Conservation (phyloP, 1,140 invertebrate species). For the Drosophila persimilis region DNA sequence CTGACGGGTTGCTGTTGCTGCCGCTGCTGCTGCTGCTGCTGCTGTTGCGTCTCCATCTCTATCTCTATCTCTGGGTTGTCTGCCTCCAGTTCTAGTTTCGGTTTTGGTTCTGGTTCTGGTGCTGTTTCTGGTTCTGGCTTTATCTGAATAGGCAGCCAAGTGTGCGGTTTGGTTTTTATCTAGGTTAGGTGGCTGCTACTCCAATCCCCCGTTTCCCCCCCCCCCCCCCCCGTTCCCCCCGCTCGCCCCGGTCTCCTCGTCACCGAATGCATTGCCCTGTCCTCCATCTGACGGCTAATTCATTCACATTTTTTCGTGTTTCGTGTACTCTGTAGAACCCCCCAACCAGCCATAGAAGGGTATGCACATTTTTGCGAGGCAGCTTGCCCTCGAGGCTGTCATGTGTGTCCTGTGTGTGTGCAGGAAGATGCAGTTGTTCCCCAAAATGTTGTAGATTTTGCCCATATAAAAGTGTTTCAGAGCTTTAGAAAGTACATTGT, state of each 20-base stretch:
- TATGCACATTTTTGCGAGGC: background rate
- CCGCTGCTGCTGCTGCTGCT: too few species aligned
- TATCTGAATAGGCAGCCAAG: conserved; percentile 69
- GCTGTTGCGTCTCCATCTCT: too few species aligned
- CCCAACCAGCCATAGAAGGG: background rate
- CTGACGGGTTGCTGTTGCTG: too few species aligned
- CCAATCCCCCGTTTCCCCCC: conserved; percentile 20
- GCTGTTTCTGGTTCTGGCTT: conserved; percentile 18
- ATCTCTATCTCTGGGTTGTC: background rate
- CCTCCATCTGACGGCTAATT: conserved; percentile 64
- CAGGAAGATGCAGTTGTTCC: too few species aligned
- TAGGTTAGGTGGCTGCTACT: conserved; percentile 55
- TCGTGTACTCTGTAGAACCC: conserved; percentile 14
- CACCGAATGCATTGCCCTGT: conserved; percentile 47
- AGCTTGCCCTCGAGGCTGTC: too few species aligned
- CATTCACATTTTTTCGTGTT: conserved; percentile 60
- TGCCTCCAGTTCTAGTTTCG: conserved; percentile 18
- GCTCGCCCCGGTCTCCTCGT: conserved; percentile 28
- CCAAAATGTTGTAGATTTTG: too few species aligned
- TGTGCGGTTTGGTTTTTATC: conserved; percentile 73
- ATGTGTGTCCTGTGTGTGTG: too few species aligned
- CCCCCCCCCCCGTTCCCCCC: conserved; percentile 16
- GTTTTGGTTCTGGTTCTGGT: conserved; percentile 22
- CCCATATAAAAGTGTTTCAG: too few species aligned
- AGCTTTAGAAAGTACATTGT: too few species aligned